phyloP scores from a whole-genome alignment of 35 echinoderm and acorn worm genomes.

The Nesometra sesokonis region DNA sequence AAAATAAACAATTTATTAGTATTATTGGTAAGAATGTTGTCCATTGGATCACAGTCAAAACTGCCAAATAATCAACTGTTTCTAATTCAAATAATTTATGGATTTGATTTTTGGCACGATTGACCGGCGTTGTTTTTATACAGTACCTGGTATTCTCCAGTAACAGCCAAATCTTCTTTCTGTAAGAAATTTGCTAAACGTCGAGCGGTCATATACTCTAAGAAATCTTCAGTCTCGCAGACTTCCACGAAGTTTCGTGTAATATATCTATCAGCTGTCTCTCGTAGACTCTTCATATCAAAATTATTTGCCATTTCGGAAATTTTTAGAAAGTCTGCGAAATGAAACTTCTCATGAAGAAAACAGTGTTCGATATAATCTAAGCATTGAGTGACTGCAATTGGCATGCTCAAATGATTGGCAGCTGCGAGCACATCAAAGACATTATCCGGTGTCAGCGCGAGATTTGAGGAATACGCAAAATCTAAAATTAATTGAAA shows the following conservation, averaged over 20 bases:
- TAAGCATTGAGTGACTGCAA: conserved; percentile 17
- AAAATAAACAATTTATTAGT: too few relatives aligned
- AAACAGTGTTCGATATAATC: conserved; percentile 26
- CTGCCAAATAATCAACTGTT: too few relatives aligned
- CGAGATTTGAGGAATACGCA: conserved; percentile 27
- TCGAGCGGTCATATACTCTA: conserved; percentile 38
- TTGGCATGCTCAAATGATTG: conserved; percentile 15
- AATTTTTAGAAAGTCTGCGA: conserved; percentile 39
- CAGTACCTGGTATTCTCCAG: conserved; percentile 22
- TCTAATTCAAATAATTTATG: too few relatives aligned
- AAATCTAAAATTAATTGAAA: conserved; percentile 23
- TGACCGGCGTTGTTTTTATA: not conserved
- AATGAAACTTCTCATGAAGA: conserved; percentile 13
- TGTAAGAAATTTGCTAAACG: conserved; percentile 14
- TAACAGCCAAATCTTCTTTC: conserved; percentile 32
- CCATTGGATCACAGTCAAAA: too few relatives aligned
- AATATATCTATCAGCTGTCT: conserved; percentile 27
- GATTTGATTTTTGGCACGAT: too few relatives aligned
- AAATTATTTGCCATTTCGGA: conserved; percentile 40
- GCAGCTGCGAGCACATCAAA: conserved; percentile 40
- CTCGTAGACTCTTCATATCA: conserved; percentile 10
- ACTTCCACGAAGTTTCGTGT: conserved; percentile 41
- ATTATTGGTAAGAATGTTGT: too few relatives aligned
- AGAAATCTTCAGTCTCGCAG: conserved; percentile 27
- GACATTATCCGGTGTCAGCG: conserved; percentile 29